Evolutionary conservation across 2,888 invertebrate species (phyloP).

Genomic region (Drosophila mercatorum): DNA sequence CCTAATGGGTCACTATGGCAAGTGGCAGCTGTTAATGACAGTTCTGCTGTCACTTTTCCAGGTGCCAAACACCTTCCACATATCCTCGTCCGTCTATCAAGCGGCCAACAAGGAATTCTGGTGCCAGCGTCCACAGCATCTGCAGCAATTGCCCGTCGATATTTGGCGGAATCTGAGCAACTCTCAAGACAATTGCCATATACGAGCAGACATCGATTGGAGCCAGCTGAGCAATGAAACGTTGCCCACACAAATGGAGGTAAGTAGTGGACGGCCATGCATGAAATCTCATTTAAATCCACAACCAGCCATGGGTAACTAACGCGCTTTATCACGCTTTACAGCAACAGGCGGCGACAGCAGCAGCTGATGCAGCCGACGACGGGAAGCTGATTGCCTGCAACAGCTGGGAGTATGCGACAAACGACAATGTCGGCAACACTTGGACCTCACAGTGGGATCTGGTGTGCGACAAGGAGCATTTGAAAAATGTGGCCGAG

Average conservation of each 20-base stretch:
- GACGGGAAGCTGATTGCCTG: constrained; percentile 86
- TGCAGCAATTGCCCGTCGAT: constrained; percentile 86
- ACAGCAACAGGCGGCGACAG: constrained; percentile 48
- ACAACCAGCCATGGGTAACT: constrained; percentile 26
- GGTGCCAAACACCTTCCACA: constrained; percentile 92
- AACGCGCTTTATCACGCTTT: constrained; percentile 9
- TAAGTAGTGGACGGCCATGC: constrained; percentile 34
- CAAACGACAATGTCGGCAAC: constrained; percentile 85
- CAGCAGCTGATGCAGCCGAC: constrained; percentile 13
- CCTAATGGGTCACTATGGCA: constrained; percentile 90
- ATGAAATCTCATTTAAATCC: constrained; percentile 26
- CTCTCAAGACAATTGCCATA: constrained; percentile 87
- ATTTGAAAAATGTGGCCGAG: constrained; percentile 90
- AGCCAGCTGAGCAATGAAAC: constrained; percentile 56
- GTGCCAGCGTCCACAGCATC: constrained; percentile 88
- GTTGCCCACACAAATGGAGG: constrained; percentile 62
- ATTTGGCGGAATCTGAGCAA: constrained; percentile 89
- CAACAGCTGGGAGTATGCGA: constrained; percentile 87
- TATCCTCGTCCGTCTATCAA: constrained; percentile 91
- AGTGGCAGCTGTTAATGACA: constrained; percentile 91
- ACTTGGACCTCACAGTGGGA: constrained; percentile 92
- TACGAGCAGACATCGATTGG: constrained; percentile 86
- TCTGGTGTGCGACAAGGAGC: constrained; percentile 90
- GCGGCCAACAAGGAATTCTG: constrained; percentile 88
- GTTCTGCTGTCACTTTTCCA: constrained; percentile 91